Conservation (phyloP, 2,113 vertebrate genomes). For the Larimichthys polyactis region DNA sequence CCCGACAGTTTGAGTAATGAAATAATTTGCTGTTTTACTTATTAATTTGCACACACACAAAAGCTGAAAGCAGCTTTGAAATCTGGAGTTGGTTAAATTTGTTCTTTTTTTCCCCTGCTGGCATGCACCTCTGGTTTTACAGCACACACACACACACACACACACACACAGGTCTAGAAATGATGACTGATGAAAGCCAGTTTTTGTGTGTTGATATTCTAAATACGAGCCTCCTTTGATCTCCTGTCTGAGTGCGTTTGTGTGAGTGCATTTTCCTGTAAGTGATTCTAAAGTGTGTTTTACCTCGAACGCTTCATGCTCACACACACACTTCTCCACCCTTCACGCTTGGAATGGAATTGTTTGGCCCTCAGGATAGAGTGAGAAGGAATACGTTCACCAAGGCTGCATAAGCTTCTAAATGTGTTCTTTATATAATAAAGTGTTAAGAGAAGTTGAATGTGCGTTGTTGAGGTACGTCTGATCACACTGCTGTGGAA, state of each 20-base stretch:
- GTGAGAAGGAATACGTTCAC: slow-evolving; percentile 1
- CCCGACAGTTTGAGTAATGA: slow-evolving; percentile 49
- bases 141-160: slow-evolving; percentile 24
- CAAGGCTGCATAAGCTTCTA: not conserved
- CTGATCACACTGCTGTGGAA: not conserved
- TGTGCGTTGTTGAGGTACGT: not conserved
- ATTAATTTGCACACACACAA: slow-evolving; percentile 4
- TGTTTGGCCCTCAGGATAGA: not conserved
- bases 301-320: not conserved
- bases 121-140: slow-evolving; percentile 34
- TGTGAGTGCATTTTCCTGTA: slow-evolving; percentile 36
- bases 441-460: not conserved
- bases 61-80: slow-evolving; percentile 33
- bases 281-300: slow-evolving; percentile 47
- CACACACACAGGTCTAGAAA: slow-evolving; percentile 7
- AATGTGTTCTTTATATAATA: not conserved
- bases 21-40: slow-evolving; percentile 35
- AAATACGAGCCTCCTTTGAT: slow-evolving; percentile 54
- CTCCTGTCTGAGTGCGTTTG: slow-evolving; percentile 9
- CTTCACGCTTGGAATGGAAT: not conserved
- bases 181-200: slow-evolving; percentile 65
- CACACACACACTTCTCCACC: slow-evolving; percentile 1
- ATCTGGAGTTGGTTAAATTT: slow-evolving; percentile 53
- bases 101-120: slow-evolving; percentile 35
- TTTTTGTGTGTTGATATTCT: slow-evolving; percentile 57